Evolutionary conservation across 2,797 vertebrate species (phyloP).

Genomic region (Chlorospingus flavigularis): DNA sequence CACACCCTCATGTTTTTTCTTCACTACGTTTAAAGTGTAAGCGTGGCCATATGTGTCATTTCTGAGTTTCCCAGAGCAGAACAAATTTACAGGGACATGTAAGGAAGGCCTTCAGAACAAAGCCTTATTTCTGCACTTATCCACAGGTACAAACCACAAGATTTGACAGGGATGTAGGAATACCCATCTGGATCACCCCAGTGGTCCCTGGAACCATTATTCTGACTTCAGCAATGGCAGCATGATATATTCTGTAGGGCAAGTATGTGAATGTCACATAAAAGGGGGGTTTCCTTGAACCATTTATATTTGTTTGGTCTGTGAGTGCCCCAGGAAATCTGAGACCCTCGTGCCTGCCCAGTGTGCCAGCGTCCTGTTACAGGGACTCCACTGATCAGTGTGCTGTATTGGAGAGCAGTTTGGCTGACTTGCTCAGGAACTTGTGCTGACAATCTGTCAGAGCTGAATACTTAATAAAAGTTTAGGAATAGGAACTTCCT

Average conservation of each 20-base stretch:
- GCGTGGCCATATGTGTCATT: background rate
- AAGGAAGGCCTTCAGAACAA: background rate
- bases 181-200: background rate
- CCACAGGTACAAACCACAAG: background rate
- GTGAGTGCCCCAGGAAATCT: background rate
- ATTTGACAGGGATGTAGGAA: background rate
- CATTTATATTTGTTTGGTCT: background rate
- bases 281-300: background rate
- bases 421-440: background rate
- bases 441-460: fast-evolving
- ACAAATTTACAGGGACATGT: background rate
- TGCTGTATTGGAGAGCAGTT: background rate
- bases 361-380: background rate
- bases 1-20: background rate
- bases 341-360: background rate
- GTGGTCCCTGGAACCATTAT: background rate
- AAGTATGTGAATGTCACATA: background rate
- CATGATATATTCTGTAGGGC: background rate
- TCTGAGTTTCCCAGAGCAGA: background rate
- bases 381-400: background rate
- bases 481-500: background rate
- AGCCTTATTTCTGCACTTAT: background rate
- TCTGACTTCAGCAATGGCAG: background rate
- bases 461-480: background rate
- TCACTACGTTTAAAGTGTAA: background rate